Base-by-base conservation (phyloP, 2,113 vertebrate species). In the Cyphomyrus discorhynchus region DNA sequence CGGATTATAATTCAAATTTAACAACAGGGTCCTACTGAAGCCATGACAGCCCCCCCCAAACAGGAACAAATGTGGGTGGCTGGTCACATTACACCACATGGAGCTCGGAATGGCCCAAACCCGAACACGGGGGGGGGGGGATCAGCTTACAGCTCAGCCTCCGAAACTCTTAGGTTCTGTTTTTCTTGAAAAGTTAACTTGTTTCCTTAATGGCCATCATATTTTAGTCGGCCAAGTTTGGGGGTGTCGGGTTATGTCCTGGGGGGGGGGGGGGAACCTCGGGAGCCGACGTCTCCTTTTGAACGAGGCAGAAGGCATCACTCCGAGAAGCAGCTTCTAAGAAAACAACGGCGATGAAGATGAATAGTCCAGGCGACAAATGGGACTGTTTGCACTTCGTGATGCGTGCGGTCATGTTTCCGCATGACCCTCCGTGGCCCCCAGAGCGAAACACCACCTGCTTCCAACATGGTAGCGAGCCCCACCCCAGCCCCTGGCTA, bases 121-220 rank as follows among this genome's bases (percentile, higher is more conserved):
- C 46, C n/a, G 53, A 66, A 53, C 39, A 13, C 17, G 0, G 50
- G 3, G n/a, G 58, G 58, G 19, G 58, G 5, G 15, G 45, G n/a
- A 89, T 89, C 89, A 42, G 5, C 82, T 89, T 89, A 86, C 89
- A 80, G 35, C 80, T 39, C 21, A 89, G 35, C 47, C 74, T 80
- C 66, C 47, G 46, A 47, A 80, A 80, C 70, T 39, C 88, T 7
- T 19, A 15, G 46, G 70, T n/a, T 83, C 5, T 42, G 88, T 83
- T 77, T 89, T 82, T 82, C 70, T 50, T 89, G 74, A 80, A 49
- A 82, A 52, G 88, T 47, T 89, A 56, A 83, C 77, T 89, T 89
- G 49, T 89, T 89, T 89, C 88, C 88, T 53, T 50, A 89, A 74
- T 50, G 49, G 47, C 21, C 47, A 49, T 89, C 74, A 89, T 89